phyloP scores from a whole-genome alignment of 2,888 invertebrate species.

The Seladonia tumulorum region DNA sequence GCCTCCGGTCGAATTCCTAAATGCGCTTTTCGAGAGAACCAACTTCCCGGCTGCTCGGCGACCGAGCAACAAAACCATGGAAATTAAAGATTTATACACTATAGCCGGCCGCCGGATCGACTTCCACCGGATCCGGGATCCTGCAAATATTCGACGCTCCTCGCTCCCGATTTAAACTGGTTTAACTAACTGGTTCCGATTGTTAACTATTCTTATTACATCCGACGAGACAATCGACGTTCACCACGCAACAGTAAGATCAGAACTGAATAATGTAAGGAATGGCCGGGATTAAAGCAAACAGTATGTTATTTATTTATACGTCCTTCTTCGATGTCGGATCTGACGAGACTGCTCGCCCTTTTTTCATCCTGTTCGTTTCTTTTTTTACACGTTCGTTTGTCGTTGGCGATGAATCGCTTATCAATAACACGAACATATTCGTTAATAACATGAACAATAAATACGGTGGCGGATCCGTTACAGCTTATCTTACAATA shows the following conservation, averaged over 20 bases:
- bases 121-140: background rate
- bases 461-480: too few species aligned
- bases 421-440: too few species aligned
- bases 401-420: too few species aligned
- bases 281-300: too few species aligned
- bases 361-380: too few species aligned
- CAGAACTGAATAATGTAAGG: too few species aligned
- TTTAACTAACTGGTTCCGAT: background rate
- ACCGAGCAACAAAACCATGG: background rate
- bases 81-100: constrained; percentile 12
- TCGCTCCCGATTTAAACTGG: background rate
- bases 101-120: background rate
- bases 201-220: background rate
- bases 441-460: too few species aligned
- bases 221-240: background rate
- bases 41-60: background rate
- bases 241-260: background rate
- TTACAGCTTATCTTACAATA: too few species aligned
- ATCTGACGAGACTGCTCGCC: too few species aligned
- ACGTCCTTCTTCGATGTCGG: too few species aligned
- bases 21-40: background rate
- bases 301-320: too few species aligned
- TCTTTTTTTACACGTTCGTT: too few species aligned
- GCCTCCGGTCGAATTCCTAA: background rate
- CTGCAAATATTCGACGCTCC: background rate